Conservation (phyloP, 2,888 invertebrate genomes). For the Yponomeuta cagnagella region DNA sequence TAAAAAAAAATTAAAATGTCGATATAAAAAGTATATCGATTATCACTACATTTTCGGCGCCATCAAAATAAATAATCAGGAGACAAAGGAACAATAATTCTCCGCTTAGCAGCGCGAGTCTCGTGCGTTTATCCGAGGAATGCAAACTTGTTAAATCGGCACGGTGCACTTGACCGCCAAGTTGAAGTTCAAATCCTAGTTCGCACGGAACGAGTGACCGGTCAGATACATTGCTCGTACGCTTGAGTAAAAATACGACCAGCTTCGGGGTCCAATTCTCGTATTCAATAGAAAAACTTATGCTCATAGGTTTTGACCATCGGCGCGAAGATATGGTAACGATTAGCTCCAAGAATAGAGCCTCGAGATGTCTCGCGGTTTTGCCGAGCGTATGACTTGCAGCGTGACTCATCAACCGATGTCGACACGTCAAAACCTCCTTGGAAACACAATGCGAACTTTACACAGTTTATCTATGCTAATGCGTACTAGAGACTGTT, state of each 20-base stretch:
- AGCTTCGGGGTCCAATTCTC: background rate
- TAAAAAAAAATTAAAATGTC: too few relatives aligned
- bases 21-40: too few relatives aligned
- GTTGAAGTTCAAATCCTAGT: slow-evolving; percentile 57
- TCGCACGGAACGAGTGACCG: slow-evolving; percentile 28
- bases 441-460: slow-evolving; percentile 49
- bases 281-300: background rate
- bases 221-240: slow-evolving; percentile 6
- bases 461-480: slow-evolving; percentile 46
- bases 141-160: slow-evolving; percentile 13
- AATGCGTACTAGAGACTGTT: background rate
- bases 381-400: slow-evolving; percentile 31
- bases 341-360: background rate
- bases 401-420: slow-evolving; percentile 54
- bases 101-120: background rate
- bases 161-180: slow-evolving; percentile 55
- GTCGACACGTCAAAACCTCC: slow-evolving; percentile 55
- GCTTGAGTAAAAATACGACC: slow-evolving; percentile 8
- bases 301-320: background rate
- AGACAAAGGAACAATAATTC: background rate
- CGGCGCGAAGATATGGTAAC: background rate
- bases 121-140: background rate
- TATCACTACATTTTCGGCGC: too few relatives aligned
- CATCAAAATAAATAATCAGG: background rate
- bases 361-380: background rate